Conservation (phyloP, 92 coral and sea anemone species). For the Palythoa heliodiscus region DNA sequence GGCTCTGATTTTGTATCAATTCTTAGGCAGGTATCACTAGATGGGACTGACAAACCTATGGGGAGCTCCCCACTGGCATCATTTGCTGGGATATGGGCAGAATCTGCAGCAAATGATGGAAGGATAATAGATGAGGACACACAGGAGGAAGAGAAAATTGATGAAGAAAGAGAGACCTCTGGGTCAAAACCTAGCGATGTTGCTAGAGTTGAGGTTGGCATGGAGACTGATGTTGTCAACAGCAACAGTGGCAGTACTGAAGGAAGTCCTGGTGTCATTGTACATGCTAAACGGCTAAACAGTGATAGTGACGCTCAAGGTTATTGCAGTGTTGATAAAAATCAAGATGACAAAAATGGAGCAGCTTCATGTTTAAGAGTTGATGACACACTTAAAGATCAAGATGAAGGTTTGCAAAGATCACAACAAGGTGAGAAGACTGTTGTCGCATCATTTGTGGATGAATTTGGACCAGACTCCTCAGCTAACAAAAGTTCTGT, state of each 20-base stretch:
- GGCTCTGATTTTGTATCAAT: slow-evolving; percentile 23
- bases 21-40: slow-evolving; percentile 24
- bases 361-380: not conserved
- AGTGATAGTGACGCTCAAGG: not conserved
- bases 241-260: not conserved
- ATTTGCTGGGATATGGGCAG: slow-evolving; percentile 38
- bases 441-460: slow-evolving; percentile 36
- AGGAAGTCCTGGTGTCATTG: not conserved
- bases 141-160: not conserved
- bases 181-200: not conserved
- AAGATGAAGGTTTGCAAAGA: not conserved
- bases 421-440: slow-evolving; percentile 2
- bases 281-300: not conserved
- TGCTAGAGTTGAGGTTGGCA: not conserved
- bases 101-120: slow-evolving; percentile 12
- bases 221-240: not conserved
- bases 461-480: not conserved
- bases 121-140: not conserved
- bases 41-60: slow-evolving; percentile 28
- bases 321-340: not conserved
- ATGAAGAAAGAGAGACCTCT: slow-evolving; percentile 11
- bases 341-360: not conserved
- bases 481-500: not conserved
- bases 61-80: slow-evolving; percentile 13
- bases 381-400: slow-evolving; percentile 9